phyloP scores from a whole-genome alignment of 2,888 invertebrate species.

The Acronicta psi region DNA sequence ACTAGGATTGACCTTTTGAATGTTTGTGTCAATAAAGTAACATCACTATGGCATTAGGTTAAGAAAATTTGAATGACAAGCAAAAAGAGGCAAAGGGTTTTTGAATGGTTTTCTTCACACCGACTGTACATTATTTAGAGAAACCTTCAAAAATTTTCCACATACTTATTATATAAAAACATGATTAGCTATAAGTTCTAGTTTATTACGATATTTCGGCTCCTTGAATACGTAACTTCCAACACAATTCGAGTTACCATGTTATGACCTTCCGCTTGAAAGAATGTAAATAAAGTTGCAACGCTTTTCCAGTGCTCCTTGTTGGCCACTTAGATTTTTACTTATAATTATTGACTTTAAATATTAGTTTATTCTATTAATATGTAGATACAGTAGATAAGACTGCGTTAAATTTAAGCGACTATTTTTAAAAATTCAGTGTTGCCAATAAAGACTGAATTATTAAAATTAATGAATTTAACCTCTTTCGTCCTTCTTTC shows the following conservation, averaged over 20 bases:
- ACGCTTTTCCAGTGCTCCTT: slow-evolving; percentile 63
- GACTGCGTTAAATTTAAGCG: slow-evolving; percentile 61
- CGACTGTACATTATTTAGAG: slow-evolving; percentile 81
- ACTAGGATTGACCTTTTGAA: slow-evolving; percentile 3
- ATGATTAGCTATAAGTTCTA: slow-evolving; percentile 67
- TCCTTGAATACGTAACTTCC: slow-evolving; percentile 75
- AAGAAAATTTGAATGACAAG: slow-evolving; percentile 80
- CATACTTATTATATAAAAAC: slow-evolving; percentile 62
- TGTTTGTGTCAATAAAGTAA: slow-evolving; percentile 62
- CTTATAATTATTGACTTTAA: slow-evolving; percentile 37
- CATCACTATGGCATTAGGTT: slow-evolving; percentile 62
- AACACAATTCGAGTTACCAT: slow-evolving; percentile 86
- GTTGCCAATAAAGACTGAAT: slow-evolving; percentile 72
- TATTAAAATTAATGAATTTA: slow-evolving; percentile 47
- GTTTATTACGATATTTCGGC: slow-evolving; percentile 59
- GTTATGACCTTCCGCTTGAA: slow-evolving; percentile 72
- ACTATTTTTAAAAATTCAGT: slow-evolving; percentile 67
- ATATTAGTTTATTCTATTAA: slow-evolving; percentile 48
- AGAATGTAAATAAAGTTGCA: slow-evolving; percentile 79
- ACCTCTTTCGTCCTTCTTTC: slow-evolving; percentile 51
- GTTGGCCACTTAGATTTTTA: slow-evolving; percentile 41
- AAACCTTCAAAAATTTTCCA: slow-evolving; percentile 81
- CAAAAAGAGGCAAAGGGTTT: slow-evolving; percentile 85
- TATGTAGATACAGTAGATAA: slow-evolving; percentile 66
- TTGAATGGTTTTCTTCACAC: slow-evolving; percentile 82